Base-by-base conservation (phyloP, 2,797 vertebrate genomes). In the Malurus splendens region DNA sequence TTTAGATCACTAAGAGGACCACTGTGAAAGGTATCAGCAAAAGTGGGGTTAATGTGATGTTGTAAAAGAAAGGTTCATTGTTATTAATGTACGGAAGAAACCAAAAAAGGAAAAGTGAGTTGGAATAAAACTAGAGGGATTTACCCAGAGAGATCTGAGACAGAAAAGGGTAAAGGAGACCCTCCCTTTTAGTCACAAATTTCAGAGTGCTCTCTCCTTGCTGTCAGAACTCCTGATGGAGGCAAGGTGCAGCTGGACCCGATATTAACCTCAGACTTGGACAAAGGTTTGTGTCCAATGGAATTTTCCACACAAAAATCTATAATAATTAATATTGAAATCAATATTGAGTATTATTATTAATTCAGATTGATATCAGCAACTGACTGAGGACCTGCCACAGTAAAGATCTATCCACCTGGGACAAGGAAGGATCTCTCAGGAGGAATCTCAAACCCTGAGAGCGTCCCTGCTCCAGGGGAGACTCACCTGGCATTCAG, bases 181-280 rank as follows among this genome's bases (percentile, higher is more conserved):
- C 1, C 2, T 56, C 8, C 15, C 6, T 20, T 0, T 51, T 22
- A 36, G 8, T 5, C 39, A 42, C 4, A 5, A 38, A 30, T 27
- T 68, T 56, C 50, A 62, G 54, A 78, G 41, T 12, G 18, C 5
- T 5, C 2, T 14, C 10, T 36, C 1, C 8, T 45, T 25, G 10
- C 27, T 73, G 17, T 28, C 41, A 33, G 6, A 59, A 45, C 7
- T 44, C 38, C 45, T 52, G 39, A 52, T 3, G 27, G 52, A 65
- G 25, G 28, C 22, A 41, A 36, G 18, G 22, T 20, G 19, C 7
- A 19, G 19, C 19, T 9, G 20, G 19, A 19, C 12, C 56, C 30
- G 64, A 0, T 23, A 39, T 62, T 24, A 32, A 4, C 16, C 50
- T 62, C 14, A 47, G 62, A 19, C 19, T 38, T 38, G 22, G 45